These are phyloP conservation scores for Bombus vancouverensis DNA, from an alignment of 1,140 invertebrate genomes.

Conservation along the genomic window DNA sequence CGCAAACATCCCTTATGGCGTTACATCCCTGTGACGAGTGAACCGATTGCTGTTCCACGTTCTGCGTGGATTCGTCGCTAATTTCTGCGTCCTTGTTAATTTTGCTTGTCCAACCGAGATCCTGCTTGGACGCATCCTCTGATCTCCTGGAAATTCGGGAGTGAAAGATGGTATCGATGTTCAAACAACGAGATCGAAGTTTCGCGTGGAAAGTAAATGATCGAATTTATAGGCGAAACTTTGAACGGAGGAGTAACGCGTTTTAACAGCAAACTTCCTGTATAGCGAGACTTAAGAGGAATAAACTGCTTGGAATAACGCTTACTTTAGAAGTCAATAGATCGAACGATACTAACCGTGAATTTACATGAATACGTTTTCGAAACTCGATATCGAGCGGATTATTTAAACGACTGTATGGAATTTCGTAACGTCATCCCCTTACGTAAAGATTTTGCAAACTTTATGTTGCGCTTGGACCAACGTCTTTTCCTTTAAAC, in stretches of 20 bases:
- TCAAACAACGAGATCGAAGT: not conserved
- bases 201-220: not conserved
- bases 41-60: conserved; percentile 9
- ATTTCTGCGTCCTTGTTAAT: not conserved
- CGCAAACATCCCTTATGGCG: conserved; percentile 63
- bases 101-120: not conserved
- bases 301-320: not conserved
- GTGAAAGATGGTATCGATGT: not conserved
- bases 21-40: conserved; percentile 26
- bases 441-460: not conserved
- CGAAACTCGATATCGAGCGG: not conserved
- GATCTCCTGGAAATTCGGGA: no score
- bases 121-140: no score
- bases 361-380: not conserved
- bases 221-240: not conserved
- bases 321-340: not conserved
- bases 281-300: not conserved
- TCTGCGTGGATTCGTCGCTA: not conserved
- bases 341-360: not conserved
- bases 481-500: not conserved
- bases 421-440: not conserved
- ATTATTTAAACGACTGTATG: not conserved
- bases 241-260: not conserved
- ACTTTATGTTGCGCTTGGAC: not conserved
- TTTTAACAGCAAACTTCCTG: not conserved